A percentile compares a stretch with the other conserved stretches of the same genome.
Conservation (phyloP, 2,797 vertebrate species). For the Ara ararauna region DNA sequence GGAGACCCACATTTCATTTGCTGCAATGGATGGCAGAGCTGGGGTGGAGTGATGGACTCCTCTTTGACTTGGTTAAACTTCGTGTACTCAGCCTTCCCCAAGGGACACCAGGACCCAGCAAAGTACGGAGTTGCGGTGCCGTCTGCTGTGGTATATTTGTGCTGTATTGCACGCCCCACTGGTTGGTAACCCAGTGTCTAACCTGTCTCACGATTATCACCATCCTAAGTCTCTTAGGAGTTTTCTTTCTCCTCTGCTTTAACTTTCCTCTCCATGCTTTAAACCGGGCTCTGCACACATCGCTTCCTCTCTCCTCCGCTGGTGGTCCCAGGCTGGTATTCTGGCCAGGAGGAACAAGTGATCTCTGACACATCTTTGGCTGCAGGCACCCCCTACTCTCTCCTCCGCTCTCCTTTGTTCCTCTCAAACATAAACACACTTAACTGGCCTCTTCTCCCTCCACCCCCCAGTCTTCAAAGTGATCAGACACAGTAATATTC, state of each 20-base stretch:
- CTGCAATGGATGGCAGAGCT: background rate
- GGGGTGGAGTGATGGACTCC: background rate
- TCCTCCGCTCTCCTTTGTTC: constrained; percentile 54
- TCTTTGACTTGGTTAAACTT: background rate
- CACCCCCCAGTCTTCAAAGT: constrained; percentile 11
- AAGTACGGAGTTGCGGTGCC: fast-evolving
- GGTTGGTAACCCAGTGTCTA: background rate
- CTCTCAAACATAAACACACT: constrained; percentile 68
- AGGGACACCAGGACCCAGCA: background rate
- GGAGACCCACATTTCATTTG: background rate
- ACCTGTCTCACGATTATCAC: background rate
- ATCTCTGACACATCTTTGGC: constrained; percentile 69
- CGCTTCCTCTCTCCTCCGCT: background rate
- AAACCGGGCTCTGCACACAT: fast-evolving
- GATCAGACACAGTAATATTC: background rate
- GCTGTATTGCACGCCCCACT: fast-evolving
- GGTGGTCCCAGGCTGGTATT: constrained; percentile 61
- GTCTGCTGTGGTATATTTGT: background rate
- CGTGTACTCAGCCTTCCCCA: background rate
- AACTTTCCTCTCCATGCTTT: background rate
- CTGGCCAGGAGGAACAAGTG: constrained; percentile 37
- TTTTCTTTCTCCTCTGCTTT: background rate
- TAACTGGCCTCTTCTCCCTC: constrained; percentile 51
- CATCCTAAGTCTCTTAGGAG: background rate
- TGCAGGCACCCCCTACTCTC: background rate